Evolutionary conservation across 2,888 invertebrate genomes (phyloP).

Genomic region (Spialia ferax): DNA sequence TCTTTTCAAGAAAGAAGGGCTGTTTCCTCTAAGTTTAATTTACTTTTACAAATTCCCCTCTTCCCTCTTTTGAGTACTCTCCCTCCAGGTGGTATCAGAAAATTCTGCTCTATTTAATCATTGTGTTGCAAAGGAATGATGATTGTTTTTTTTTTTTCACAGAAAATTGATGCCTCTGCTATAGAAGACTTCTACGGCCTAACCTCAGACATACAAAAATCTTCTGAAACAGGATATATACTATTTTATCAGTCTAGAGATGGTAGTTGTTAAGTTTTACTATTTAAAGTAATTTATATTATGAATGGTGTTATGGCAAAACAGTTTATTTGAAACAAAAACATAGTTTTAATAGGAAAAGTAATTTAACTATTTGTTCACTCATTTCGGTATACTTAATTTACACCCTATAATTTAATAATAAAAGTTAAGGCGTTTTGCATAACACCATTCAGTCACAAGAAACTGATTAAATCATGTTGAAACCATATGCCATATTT

Average conservation of each 20-base stretch:
- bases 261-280: slow-evolving; percentile 87
- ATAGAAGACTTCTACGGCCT: slow-evolving; percentile 99
- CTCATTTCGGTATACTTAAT: slow-evolving; percentile 16
- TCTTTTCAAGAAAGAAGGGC: too few species aligned
- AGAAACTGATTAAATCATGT: slow-evolving; percentile 73
- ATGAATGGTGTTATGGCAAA: slow-evolving; percentile 51
- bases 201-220: slow-evolving; percentile 99
- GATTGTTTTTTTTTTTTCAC: slow-evolving; percentile 47
- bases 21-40: too few species aligned
- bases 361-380: slow-evolving; percentile 22
- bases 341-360: slow-evolving; percentile 34
- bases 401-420: slow-evolving; percentile 10
- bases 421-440: slow-evolving; percentile 13
- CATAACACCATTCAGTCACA: slow-evolving; percentile 47
- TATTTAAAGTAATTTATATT: slow-evolving; percentile 77
- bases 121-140: too few species aligned
- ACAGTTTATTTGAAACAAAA: slow-evolving; percentile 19
- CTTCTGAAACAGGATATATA: slow-evolving; percentile 99
- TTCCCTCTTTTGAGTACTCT: too few species aligned
- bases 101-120: too few species aligned
- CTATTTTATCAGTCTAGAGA: slow-evolving; percentile 99
- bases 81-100: too few species aligned
- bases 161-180: slow-evolving; percentile 99
- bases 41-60: too few species aligned
- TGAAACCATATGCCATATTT: slow-evolving; percentile 72